A percentile compares a stretch with the other conserved stretches of the same genome.
These are phyloP conservation scores for Gymnobelideus leadbeateri DNA, from an alignment of 2,113 vertebrate genomes.

Conservation along the genomic window DNA sequence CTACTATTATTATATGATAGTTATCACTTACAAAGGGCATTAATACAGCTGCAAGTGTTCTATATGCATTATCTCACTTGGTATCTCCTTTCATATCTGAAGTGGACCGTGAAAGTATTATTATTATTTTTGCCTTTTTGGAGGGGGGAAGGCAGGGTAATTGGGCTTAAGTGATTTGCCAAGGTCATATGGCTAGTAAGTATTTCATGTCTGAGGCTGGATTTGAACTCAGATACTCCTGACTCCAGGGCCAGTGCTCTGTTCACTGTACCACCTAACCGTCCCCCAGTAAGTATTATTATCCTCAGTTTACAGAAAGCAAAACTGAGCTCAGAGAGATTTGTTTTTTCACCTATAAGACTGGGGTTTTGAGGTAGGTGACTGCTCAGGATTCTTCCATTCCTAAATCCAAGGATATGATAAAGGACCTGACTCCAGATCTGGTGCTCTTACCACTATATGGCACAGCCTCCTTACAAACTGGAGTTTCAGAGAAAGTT, in stretches of 20 bases:
- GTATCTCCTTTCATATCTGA: background rate
- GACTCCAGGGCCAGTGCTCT: too few relatives aligned
- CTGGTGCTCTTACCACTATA: background rate
- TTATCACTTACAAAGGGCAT: background rate
- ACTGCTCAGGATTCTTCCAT: background rate
- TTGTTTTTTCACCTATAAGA: background rate
- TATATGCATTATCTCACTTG: background rate
- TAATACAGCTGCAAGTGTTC: background rate
- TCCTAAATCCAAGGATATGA: background rate
- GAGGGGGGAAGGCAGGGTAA: too few relatives aligned
- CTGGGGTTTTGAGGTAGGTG: background rate
- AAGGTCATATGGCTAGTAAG: too few relatives aligned
- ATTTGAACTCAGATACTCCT: too few relatives aligned
- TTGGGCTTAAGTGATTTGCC: too few relatives aligned
- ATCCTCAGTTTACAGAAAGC: background rate
- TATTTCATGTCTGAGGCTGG: too few relatives aligned
- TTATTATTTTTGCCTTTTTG: background rate
- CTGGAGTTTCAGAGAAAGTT: background rate
- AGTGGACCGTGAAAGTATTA: background rate
- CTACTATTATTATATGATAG: background rate
- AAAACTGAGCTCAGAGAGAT: background rate
- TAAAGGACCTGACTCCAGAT: background rate
- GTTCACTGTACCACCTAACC: too few relatives aligned
- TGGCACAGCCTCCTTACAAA: background rate
- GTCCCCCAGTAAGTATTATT: background rate